Percentiles rank a stretch among this genome's conserved stretches.
Evolutionary conservation across 1,140 invertebrate species (phyloP).

Genomic region (Drosophila albomicans): DNA sequence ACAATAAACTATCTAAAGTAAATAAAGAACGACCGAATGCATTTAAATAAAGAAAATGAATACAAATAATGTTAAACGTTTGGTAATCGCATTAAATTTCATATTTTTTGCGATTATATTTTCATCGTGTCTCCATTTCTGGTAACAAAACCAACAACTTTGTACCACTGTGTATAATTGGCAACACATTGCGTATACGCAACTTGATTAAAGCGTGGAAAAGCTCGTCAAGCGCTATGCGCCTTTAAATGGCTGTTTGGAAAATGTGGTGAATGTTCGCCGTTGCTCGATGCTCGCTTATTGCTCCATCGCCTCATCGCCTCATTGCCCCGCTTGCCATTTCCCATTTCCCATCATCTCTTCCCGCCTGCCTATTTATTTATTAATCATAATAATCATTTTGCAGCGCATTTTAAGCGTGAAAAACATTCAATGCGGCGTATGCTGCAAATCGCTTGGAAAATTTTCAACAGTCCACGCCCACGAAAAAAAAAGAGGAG

Average conservation of each 20-base stretch:
- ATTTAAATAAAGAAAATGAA: not conserved
- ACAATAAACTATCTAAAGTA: conserved; percentile 15
- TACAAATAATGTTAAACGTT: too few relatives aligned
- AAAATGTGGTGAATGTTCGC: conserved; percentile 55
- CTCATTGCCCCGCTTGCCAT: not conserved
- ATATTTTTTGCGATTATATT: not conserved
- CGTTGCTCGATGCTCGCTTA: conserved; percentile 8
- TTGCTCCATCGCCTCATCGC: not conserved
- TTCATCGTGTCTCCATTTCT: not conserved
- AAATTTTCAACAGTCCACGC: conserved; percentile 71
- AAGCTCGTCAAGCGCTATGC: conserved; percentile 38
- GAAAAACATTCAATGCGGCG: conserved; percentile 81
- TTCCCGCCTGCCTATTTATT: conserved; percentile 65
- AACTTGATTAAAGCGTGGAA: conserved; percentile 50
- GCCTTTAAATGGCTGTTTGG: conserved; percentile 61
- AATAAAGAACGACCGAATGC: not conserved
- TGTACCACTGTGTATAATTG: conserved; percentile 46
- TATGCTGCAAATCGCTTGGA: conserved; percentile 80
- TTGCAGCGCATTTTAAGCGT: conserved; percentile 78
- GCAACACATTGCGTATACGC: conserved; percentile 77
- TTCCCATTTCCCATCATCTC: not conserved
- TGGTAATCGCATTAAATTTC: too few relatives aligned
- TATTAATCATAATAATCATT: conserved; percentile 84
- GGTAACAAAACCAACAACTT: not conserved
- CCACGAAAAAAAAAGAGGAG: conserved; percentile 36